Evolutionary conservation across 2,797 vertebrate genomes (phyloP), one percentile per base, ranked within the genome.

Genomic region (Enteromius paludinosus): DNA sequence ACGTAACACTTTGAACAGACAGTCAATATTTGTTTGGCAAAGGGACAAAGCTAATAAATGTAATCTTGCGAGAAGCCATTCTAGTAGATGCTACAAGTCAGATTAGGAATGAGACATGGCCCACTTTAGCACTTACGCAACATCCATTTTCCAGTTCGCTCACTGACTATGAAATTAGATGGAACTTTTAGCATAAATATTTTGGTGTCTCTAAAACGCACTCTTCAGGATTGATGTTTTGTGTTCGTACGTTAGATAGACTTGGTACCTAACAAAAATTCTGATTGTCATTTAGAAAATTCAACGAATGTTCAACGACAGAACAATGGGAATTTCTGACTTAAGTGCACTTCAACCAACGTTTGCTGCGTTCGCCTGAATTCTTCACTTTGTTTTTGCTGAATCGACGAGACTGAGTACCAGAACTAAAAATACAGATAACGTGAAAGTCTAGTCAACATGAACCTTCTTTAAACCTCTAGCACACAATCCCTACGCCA

Each of bases 211-310:
- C 47, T 47, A 52, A 52, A 71, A 78, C 5, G 47, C 76, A 66
- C 64, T 62, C 65, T 79, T 43, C 47, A 80, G 35, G 64, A 79
- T n/a, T 68, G 52, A 59, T 45, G 52, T 59, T 61, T 61, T 17
- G 38, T 8, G 47, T 66, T 79, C 7, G 8, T 59, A 30, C 35
- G 61, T 61, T 61, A 80, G 54, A 45, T 30, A 54, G 70, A 74
- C 49, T 73, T 69, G 14, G 23, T 62, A 72, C 52, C 49, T 41
- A 76, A 35, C 25, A 3, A 52, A 72, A 30, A 69, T 81, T 83
- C 23, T 86, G 85, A 87, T 85, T 86, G 87, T 85, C 70, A 74
- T 25, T 70, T 79, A 62, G 78, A 35, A 78, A 85, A 79, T n/a
- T n/a, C n/a, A n/a, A n/a, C 61, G 80, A 54, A 54, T n/a, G 66